Evolutionary conservation across 2,888 invertebrate genomes (phyloP).

Genomic region (Sarcophaga variegata): DNA sequence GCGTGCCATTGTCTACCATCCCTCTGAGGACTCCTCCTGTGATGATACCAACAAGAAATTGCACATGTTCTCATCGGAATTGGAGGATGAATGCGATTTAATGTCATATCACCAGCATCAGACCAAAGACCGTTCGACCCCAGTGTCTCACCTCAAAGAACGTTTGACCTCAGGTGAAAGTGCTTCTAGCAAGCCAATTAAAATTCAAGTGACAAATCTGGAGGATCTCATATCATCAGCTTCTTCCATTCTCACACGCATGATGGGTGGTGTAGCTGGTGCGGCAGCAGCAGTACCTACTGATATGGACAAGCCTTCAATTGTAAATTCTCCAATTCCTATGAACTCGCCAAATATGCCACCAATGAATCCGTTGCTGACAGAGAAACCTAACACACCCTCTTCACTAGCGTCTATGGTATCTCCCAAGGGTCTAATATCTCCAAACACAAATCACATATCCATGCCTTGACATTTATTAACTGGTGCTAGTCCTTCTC

Average conservation of each 20-base stretch:
- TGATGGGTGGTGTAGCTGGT: conserved; percentile 70
- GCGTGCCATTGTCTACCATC: conserved; percentile 92
- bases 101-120: conserved; percentile 72
- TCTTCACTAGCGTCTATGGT: conserved; percentile 84
- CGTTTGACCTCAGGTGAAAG: conserved; percentile 74
- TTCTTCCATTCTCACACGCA: conserved; percentile 80
- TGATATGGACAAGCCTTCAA: conserved; percentile 60
- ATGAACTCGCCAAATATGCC: conserved; percentile 55
- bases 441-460: conserved; percentile 71
- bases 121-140: conserved; percentile 78
- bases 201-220: conserved; percentile 85
- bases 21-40: conserved; percentile 91
- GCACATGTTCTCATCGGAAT: conserved; percentile 83
- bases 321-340: conserved; percentile 37
- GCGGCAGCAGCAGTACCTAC: conserved; percentile 46
- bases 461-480: conserved; percentile 72
- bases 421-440: conserved; percentile 60
- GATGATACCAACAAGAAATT: conserved; percentile 86
- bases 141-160: no score
- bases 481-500: conserved; percentile 53
- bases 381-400: conserved; percentile 82
- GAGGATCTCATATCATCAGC: conserved; percentile 83
- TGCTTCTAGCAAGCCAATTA: conserved; percentile 81
- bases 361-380: conserved; percentile 69
- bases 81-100: conserved; percentile 72